phyloP scores from a whole-genome alignment of 2,888 invertebrate genomes.

The Torymus auratus region DNA sequence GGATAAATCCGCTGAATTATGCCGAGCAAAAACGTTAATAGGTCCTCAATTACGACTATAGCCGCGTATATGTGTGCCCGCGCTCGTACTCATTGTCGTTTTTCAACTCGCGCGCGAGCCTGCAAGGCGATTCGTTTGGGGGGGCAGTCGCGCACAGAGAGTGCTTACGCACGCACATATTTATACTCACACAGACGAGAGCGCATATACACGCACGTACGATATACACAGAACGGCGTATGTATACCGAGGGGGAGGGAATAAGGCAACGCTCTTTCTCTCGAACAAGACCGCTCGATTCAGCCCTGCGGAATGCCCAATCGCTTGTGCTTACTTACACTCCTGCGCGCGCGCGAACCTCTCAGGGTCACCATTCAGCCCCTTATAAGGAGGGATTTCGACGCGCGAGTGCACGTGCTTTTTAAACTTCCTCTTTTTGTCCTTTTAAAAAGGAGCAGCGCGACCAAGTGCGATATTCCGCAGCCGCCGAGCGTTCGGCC shows the following conservation, averaged over 20 bases:
- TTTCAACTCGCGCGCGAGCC: slow-evolving; percentile 6
- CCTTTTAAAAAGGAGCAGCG: background rate
- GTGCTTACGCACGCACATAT: too few relatives aligned
- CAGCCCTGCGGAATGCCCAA: slow-evolving; percentile 47
- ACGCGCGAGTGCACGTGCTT: slow-evolving; percentile 29
- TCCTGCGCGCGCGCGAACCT: slow-evolving; percentile 4
- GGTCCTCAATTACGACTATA: slow-evolving; percentile 31
- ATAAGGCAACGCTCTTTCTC: background rate
- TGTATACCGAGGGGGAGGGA: too few relatives aligned
- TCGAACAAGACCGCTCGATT: slow-evolving; percentile 15
- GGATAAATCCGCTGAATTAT: slow-evolving; percentile 48
- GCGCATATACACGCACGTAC: too few relatives aligned
- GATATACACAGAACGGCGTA: too few relatives aligned
- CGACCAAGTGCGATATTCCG: slow-evolving; percentile 22
- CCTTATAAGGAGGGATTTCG: slow-evolving; percentile 44
- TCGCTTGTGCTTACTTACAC: background rate
- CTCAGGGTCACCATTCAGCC: slow-evolving; percentile 34
- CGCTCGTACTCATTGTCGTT: slow-evolving; percentile 24
- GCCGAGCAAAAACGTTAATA: slow-evolving; percentile 45
- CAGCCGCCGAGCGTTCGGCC: background rate
- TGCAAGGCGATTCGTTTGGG: slow-evolving; percentile 18
- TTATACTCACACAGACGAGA: too few relatives aligned
- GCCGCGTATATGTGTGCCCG: background rate
- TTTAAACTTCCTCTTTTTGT: slow-evolving; percentile 36
- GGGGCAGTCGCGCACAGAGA: background rate